These are phyloP conservation scores for Irena cyanogastra DNA, from an alignment of 2,113 vertebrate genomes.

Conservation along the genomic window DNA sequence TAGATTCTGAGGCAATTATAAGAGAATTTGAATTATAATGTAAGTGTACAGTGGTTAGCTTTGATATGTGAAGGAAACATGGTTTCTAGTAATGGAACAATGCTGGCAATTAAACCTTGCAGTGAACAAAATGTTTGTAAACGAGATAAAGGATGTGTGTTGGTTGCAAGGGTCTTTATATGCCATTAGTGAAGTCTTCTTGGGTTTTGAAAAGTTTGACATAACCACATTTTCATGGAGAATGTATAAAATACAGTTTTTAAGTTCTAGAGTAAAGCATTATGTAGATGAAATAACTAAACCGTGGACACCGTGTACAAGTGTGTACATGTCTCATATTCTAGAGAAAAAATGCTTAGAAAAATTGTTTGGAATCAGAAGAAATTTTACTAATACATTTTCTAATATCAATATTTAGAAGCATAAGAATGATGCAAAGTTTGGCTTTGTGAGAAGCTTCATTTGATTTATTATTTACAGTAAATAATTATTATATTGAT, in stretches of 20 bases:
- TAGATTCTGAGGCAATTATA: neutral
- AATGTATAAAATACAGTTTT: neutral
- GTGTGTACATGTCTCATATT: neutral
- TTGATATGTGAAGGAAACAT: neutral
- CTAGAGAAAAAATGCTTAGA: neutral
- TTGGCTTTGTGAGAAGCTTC: neutral
- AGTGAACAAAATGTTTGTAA: neutral
- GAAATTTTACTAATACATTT: neutral
- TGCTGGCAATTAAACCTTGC: neutral
- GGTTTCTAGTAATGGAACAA: neutral
- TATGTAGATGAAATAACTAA: neutral
- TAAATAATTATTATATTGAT: neutral
- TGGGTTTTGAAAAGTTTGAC: neutral
- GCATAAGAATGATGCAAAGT: neutral
- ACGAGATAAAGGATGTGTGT: neutral
- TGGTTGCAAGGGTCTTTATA: neutral
- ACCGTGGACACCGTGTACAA: neutral
- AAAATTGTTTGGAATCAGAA: neutral
- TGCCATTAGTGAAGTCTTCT: neutral
- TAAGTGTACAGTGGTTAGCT: neutral
- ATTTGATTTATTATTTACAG: neutral
- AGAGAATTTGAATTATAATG: neutral
- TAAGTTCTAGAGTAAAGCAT: neutral
- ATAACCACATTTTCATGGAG: neutral
- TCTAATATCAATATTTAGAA: neutral